phyloP scores from a whole-genome alignment of 2,797 vertebrate species.

The Botia kubotai region DNA sequence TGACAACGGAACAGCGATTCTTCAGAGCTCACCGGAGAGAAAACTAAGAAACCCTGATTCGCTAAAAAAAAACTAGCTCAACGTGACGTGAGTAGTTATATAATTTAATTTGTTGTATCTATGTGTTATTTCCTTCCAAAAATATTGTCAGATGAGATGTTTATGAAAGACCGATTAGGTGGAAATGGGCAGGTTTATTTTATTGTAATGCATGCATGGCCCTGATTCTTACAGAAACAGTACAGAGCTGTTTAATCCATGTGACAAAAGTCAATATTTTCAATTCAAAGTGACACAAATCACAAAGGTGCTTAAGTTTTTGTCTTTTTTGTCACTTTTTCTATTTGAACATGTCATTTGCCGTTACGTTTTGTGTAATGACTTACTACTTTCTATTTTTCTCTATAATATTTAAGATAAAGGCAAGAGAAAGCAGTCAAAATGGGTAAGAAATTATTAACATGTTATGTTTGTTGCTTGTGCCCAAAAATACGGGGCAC shows the following conservation, averaged over 20 bases:
- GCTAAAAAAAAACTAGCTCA: too few species aligned
- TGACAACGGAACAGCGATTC: slow-evolving; percentile 29
- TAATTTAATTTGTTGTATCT: neutral
- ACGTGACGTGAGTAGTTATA: too few species aligned
- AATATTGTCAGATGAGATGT: neutral
- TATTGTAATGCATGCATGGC: neutral
- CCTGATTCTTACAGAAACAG: neutral
- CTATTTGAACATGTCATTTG: neutral
- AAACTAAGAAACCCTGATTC: neutral
- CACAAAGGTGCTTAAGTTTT: neutral
- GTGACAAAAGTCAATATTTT: neutral
- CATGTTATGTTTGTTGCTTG: neutral
- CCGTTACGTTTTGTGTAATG: neutral
- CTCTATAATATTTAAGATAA: neutral
- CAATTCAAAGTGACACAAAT: neutral
- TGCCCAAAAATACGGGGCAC: neutral
- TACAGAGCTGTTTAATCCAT: neutral
- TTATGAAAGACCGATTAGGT: neutral
- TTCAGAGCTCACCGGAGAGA: neutral
- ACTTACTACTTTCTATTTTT: too few species aligned
- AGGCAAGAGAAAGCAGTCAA: neutral
- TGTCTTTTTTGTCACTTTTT: too few species aligned
- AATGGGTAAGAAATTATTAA: slow-evolving; percentile 29
- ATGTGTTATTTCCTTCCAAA: neutral
- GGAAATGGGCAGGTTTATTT: neutral